phyloP scores from a whole-genome alignment of 2,888 invertebrate genomes.

The Tribolium freemani region DNA sequence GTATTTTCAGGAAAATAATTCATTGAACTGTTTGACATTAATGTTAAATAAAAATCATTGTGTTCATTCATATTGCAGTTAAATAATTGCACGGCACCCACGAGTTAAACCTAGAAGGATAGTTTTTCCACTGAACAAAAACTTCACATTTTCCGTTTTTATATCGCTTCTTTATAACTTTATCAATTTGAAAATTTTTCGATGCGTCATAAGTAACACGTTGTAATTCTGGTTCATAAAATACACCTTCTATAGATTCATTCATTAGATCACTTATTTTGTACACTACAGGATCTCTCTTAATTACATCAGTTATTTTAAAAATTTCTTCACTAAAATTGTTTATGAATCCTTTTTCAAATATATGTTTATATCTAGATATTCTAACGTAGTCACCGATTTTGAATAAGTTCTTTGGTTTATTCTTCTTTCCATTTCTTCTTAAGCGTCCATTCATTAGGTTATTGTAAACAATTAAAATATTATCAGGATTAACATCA shows the following conservation, averaged over 20 bases:
- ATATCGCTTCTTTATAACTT: constrained; percentile 44
- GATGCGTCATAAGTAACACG: constrained; percentile 29
- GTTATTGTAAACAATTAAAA: constrained; percentile 35
- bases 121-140: constrained; percentile 54
- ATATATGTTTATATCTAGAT: constrained; percentile 42
- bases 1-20: constrained; percentile 53
- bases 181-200: constrained; percentile 47
- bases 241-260: constrained; percentile 50
- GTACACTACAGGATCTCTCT: constrained; percentile 51
- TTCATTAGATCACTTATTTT: constrained; percentile 47
- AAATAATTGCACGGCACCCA: constrained; percentile 42
- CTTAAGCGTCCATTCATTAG: neutral
- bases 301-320: constrained; percentile 44
- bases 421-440: neutral
- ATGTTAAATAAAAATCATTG: constrained; percentile 49
- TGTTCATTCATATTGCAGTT: constrained; percentile 1
- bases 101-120: constrained; percentile 49
- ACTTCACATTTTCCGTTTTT: constrained; percentile 35
- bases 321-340: constrained; percentile 54
- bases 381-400: constrained; percentile 27
- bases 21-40: constrained; percentile 52
- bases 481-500: constrained; percentile 26
- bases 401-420: constrained; percentile 9
- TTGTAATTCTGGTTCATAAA: constrained; percentile 51
- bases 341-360: constrained; percentile 46